These are phyloP conservation scores for Vireo altiloquus DNA, from an alignment of 2,113 vertebrate genomes.

Conservation along the genomic window DNA sequence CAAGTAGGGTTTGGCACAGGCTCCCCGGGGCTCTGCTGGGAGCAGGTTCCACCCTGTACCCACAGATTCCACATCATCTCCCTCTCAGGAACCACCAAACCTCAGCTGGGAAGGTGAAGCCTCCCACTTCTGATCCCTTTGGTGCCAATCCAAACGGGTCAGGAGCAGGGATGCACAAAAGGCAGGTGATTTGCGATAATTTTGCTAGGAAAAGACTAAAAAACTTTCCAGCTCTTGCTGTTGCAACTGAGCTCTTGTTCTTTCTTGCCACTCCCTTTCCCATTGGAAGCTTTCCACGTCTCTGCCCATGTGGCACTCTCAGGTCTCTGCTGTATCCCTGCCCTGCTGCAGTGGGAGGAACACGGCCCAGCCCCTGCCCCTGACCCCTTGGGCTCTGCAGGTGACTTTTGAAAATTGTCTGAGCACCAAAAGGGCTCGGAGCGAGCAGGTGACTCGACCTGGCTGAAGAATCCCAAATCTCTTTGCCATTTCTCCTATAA, in stretches of 20 bases:
- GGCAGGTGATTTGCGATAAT: neutral
- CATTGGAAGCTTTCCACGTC: neutral
- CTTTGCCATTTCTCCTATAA: neutral
- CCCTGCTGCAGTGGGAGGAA: neutral
- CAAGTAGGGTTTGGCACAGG: accelerated
- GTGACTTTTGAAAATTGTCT: neutral
- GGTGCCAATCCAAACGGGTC: neutral
- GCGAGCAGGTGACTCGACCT: neutral
- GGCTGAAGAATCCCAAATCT: neutral
- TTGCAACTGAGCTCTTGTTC: neutral
- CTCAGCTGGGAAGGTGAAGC: neutral
- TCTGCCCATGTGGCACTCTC: neutral
- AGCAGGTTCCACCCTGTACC: neutral
- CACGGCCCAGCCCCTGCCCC: neutral
- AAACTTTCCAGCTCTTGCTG: neutral
- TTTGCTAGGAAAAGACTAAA: neutral
- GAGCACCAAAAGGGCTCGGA: neutral
- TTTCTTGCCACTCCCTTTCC: neutral
- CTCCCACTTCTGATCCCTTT: neutral
- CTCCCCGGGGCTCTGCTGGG: neutral
- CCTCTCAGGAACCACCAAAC: neutral
- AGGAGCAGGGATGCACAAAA: neutral
- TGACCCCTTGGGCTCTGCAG: neutral
- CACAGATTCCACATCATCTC: neutral
- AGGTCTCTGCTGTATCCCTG: neutral